Base-by-base conservation (phyloP, 2,888 invertebrate species). In the Cheilosia scutellata region DNA sequence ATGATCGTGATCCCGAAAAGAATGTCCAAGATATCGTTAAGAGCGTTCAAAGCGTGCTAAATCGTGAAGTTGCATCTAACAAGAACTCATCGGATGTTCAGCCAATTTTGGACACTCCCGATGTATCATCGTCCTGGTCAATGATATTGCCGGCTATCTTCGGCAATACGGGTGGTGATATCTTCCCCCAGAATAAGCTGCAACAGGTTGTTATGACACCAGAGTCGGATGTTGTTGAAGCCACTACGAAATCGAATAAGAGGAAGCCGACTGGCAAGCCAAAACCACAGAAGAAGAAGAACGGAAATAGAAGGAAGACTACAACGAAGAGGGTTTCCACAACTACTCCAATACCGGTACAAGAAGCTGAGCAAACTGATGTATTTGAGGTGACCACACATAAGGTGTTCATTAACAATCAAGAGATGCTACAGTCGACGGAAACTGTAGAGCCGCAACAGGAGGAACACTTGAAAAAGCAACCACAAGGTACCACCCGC, bases 21-120 rank as follows among this genome's bases (percentile, higher is more conserved):
- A 95, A 95, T 91, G 96, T 97, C 0, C 95, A 96, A 89, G 96
- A 95, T 87, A 96, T 97, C 6, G 96, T 97, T 0, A 95, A 95
- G 44, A 96, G 96, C 89, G 97, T 97, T 0, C 97, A 97, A 91
- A 96, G 95, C 90, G 97, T 97, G 13, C 92, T 97, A 0, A 96
- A 96, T 91, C 95, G 95, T 68, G 96, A 97, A 92, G 92, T 91
- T 58, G 95, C 95, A 87, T 91, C 93, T 89, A 94, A 91, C 90
- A 95, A 93, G 93, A 95, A 93, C 84, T 91, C 94, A 90, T 90
- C 92, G 90, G 88, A 90, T 4, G 89, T 93, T 90, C 82, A 87
- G 11, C 92, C 92, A 0, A 92, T 94, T 4, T 92, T 95, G 71
- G 95, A 96, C 88, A 95, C 95, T 0, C 95, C 96, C 1, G 96